Conservation (phyloP, 2,113 vertebrate genomes). For the Ciconia maguari region DNA sequence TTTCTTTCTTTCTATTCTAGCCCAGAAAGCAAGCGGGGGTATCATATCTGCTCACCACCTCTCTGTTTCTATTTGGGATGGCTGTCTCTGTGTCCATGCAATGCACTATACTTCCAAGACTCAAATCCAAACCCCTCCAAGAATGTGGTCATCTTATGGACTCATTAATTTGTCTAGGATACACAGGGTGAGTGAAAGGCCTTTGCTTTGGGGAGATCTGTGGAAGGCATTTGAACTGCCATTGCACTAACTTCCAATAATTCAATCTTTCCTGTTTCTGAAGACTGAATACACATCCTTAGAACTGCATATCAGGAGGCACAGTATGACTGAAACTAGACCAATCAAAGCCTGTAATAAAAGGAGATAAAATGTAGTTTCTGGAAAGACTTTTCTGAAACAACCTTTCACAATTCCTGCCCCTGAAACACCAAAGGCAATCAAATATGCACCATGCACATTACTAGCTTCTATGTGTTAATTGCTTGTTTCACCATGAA, state of each 20-base stretch:
- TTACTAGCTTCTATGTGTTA: background rate
- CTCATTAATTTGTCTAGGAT: background rate
- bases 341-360: background rate
- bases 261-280: background rate
- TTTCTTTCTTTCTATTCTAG: background rate
- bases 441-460: background rate
- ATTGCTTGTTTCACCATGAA: background rate
- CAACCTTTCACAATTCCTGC: background rate
- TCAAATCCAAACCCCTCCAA: background rate
- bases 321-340: background rate
- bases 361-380: background rate
- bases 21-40: background rate
- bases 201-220: background rate
- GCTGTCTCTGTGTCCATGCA: rapidly evolving
- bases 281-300: background rate
- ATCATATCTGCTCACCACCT: background rate
- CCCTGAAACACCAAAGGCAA: background rate
- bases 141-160: background rate
- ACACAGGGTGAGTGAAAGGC: background rate
- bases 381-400: background rate
- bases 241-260: background rate
- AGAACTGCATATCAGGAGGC: background rate
- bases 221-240: background rate
- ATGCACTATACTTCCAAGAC: background rate
- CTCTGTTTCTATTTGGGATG: background rate